Percentiles rank a stretch among this genome's conserved stretches.
These are phyloP conservation scores for Deroplatys truncata DNA, from an alignment of 2,888 invertebrate genomes.

Conservation along the genomic window DNA sequence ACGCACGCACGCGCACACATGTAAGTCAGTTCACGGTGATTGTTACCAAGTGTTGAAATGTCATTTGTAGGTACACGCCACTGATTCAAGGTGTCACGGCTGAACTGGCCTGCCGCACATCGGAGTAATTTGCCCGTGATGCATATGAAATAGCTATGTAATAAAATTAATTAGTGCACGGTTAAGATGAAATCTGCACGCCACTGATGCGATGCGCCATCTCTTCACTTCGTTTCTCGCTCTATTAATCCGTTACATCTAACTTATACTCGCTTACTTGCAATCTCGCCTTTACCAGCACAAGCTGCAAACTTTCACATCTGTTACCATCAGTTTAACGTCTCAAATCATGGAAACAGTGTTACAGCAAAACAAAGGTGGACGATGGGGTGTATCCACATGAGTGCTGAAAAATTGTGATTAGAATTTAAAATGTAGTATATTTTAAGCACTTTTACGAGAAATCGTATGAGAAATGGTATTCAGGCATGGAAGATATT, in stretches of 20 bases:
- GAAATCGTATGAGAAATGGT: no score
- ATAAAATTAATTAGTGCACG: background rate
- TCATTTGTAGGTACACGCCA: background rate
- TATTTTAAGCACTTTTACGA: no score
- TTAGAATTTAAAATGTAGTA: no score
- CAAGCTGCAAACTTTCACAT: no score
- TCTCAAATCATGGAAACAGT: no score
- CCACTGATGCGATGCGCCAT: background rate
- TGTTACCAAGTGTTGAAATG: background rate
- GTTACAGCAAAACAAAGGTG: no score
- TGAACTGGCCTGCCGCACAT: background rate
- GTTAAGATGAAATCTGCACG: background rate
- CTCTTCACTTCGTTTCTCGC: background rate
- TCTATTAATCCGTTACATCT: background rate
- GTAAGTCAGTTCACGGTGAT: no score
- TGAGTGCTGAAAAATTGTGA: no score
- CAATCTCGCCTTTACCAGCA: background rate
- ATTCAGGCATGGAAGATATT: no score
- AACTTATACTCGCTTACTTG: background rate
- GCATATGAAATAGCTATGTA: background rate
- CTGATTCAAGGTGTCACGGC: background rate
- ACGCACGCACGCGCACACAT: no score
- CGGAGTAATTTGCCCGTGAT: background rate
- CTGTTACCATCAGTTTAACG: no score
- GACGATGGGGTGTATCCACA: no score